Conservation (phyloP, 1,140 invertebrate genomes). For the Bombus consobrinus region DNA sequence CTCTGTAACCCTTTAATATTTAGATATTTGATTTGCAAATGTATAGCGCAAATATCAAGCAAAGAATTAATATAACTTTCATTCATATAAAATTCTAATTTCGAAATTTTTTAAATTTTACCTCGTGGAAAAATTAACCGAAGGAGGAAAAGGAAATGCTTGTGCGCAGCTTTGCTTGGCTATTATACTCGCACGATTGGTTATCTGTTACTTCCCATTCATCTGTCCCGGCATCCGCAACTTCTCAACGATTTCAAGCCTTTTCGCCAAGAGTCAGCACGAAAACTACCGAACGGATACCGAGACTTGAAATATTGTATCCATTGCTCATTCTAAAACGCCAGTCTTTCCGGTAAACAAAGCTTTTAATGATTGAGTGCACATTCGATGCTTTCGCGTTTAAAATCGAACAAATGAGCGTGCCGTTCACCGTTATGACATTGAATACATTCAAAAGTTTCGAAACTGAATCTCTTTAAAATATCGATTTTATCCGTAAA, state of each 20-base stretch:
- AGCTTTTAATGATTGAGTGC: conserved; percentile 54
- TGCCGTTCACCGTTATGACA: background rate
- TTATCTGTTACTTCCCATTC: conserved; percentile 64
- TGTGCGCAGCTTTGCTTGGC: conserved; percentile 65
- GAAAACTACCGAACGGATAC: conserved; percentile 52
- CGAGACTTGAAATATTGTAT: conserved; percentile 54
- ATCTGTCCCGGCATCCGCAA: conserved; percentile 59
- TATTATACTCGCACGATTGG: conserved; percentile 71
- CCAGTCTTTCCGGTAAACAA: conserved; percentile 61
- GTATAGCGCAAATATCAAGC: background rate
- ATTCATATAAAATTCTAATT: too few species aligned
- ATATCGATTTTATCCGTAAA: background rate
- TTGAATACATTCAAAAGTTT: background rate
- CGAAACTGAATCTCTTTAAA: background rate
- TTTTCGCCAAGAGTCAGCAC: conserved; percentile 65
- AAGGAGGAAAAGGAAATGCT: conserved; percentile 51
- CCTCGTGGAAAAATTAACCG: background rate
- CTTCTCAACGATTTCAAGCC: conserved; percentile 62
- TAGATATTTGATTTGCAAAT: background rate
- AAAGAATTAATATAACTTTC: background rate
- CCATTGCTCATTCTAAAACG: conserved; percentile 59
- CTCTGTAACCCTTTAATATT: background rate
- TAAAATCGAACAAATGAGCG: conserved; percentile 21
- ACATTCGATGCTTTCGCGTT: conserved; percentile 9
- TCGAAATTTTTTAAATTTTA: background rate